Base-by-base conservation (phyloP, 2,888 invertebrate genomes). In the Lacanobia wlatinum region DNA sequence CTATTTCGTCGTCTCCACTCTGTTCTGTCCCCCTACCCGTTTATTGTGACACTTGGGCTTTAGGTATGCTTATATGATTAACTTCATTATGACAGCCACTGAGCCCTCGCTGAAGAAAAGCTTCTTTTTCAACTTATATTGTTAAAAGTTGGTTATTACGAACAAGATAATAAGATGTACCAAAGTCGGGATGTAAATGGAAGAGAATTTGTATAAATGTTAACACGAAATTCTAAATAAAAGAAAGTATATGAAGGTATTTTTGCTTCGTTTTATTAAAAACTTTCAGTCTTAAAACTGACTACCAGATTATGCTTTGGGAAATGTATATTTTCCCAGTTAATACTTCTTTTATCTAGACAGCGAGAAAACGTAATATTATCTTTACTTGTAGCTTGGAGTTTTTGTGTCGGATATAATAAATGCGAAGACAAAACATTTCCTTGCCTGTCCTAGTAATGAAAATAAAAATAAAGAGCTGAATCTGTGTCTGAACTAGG, bases 371-470 rank as follows among this genome's bases (percentile, higher is more conserved):
- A 76, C 28, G 70, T 69, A 64, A 70, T 84, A 70, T 73, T 76
- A 76, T 61, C 48, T 34, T 34, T 34, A 34, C 34, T 74, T 62
- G 56, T 21, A 46, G 60, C 60, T 75, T 34, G 18, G 53, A 14
- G 75, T 74, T 70, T 73, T 70, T 62, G 70, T 70, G 64, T 69
- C 16, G 48, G 52, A 66, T 34, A 72, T 72, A 80, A 82, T 78
- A 60, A 73, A 78, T 56, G 55, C 58, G 65, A 63, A 82, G 48
- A 78, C 82, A 80, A 77, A 82, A 80, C 65, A 72, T 72, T 82
- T 78, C 68, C 82, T 63, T 48, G 62, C 58, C 58, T 66, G 48
- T 14, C 40, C 28, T 48, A 23, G n/a, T 38, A 61, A 71, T 59
- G 34, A 72, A 69, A 77, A 65, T 52, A 77, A 67, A 78, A 71